These are phyloP conservation scores for Oophaga sylvatica DNA, from an alignment of 2,797 vertebrate species.

Conservation along the genomic window DNA sequence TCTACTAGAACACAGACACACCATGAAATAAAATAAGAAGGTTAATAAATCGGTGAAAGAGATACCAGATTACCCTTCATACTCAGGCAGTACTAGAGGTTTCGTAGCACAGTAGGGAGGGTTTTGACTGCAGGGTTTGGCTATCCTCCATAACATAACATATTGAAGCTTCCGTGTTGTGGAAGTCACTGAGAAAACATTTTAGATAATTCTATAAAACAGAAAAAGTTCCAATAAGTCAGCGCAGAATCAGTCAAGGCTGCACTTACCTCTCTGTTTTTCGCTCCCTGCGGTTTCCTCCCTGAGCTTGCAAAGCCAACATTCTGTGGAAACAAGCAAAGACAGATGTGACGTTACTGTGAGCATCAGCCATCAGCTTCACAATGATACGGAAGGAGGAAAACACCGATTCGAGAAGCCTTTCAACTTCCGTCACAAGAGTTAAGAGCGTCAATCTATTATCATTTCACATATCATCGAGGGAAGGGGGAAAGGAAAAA, in stretches of 20 bases:
- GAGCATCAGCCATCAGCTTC: slow-evolving; percentile 18
- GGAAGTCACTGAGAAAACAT: slow-evolving; percentile 20
- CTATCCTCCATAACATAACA: slow-evolving; percentile 14
- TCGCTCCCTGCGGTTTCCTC: slow-evolving; percentile 77
- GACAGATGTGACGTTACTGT: slow-evolving; percentile 56
- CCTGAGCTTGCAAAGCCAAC: slow-evolving; percentile 78
- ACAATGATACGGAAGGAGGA: neutral
- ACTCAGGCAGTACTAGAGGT: neutral
- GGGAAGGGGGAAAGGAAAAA: neutral
- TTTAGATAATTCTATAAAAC: neutral
- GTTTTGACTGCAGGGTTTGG: slow-evolving; percentile 28
- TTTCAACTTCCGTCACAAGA: slow-evolving; percentile 26
- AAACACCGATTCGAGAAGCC: neutral
- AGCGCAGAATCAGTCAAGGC: neutral
- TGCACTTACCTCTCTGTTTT: slow-evolving; percentile 75
- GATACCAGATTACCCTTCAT: neutral
- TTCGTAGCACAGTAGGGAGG: slow-evolving; percentile 2
- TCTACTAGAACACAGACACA: neutral
- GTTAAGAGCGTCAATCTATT: neutral
- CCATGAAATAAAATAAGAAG: neutral
- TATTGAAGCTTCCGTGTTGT: slow-evolving; percentile 44
- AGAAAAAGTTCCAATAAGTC: neutral
- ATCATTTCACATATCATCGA: neutral
- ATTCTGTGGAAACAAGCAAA: slow-evolving; percentile 71
- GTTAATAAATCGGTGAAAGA: neutral